Evolutionary conservation across 2,888 invertebrate species (phyloP).

Genomic region (Drosophila pseudotakahashii): DNA sequence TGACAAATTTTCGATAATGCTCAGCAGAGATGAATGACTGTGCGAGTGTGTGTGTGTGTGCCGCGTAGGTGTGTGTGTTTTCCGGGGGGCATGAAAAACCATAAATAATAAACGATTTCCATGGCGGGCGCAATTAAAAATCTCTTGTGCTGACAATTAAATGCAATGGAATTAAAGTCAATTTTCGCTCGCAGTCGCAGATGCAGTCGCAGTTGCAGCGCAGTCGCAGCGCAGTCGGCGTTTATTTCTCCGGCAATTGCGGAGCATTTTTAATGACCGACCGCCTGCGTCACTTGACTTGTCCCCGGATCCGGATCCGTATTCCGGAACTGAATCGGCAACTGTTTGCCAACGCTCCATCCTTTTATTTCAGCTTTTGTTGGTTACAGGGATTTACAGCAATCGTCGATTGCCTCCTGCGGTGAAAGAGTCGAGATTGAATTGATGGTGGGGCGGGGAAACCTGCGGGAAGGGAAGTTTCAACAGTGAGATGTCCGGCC

Average conservation of each 20-base stretch:
- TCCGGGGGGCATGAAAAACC: constrained; percentile 27
- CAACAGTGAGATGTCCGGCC: constrained; percentile 19
- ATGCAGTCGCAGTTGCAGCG: constrained; percentile 1
- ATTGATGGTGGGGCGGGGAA: background rate
- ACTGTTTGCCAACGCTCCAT: constrained; percentile 54
- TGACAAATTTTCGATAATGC: constrained; percentile 54
- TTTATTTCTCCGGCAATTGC: constrained; percentile 28
- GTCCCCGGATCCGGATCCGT: constrained; percentile 36
- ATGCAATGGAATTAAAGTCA: constrained; percentile 56
- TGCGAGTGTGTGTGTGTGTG: constrained; percentile 3
- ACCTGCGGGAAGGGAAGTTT: background rate
- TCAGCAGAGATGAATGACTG: constrained; percentile 11
- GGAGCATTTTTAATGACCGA: constrained; percentile 45
- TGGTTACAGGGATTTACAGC: constrained; percentile 70
- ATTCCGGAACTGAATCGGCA: constrained; percentile 37
- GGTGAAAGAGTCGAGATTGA: constrained; percentile 28
- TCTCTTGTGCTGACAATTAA: constrained; percentile 51
- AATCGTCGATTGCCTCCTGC: constrained; percentile 27
- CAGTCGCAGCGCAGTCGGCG: background rate
- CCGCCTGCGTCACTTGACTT: constrained; percentile 56
- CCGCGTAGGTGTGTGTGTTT: constrained; percentile 5
- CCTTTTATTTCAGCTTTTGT: constrained; percentile 20
- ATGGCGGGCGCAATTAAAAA: constrained; percentile 51
- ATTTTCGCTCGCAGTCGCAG: constrained; percentile 16
- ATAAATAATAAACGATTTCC: constrained; percentile 67